Conservation (phyloP, 2,113 vertebrate genomes). For the Heterotis niloticus region DNA sequence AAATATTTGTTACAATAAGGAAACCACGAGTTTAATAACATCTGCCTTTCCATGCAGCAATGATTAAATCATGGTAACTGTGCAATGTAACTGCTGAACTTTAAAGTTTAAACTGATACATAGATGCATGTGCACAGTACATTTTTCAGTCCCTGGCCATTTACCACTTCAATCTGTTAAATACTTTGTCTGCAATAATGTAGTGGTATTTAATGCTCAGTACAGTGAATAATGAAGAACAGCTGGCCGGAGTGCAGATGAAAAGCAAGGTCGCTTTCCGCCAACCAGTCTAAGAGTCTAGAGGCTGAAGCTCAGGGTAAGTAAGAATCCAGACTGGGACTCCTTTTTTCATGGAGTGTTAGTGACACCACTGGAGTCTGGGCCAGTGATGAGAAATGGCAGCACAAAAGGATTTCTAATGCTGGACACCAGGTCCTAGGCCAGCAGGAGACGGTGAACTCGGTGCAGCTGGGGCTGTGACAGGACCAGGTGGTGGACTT, state of each 20-base stretch:
- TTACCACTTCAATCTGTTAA: background rate
- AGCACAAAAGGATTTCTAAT: background rate
- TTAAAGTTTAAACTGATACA: background rate
- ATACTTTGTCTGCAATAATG: background rate
- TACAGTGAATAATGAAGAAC: background rate
- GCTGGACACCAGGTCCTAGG: conserved; percentile 36
- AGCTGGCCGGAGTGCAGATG: background rate
- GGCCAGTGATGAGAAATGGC: background rate
- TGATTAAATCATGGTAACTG: background rate
- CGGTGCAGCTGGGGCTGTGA: conserved; percentile 76
- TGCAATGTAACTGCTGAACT: background rate
- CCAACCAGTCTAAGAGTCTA: conserved; percentile 1
- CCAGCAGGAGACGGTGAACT: conserved; percentile 75
- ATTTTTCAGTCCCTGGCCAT: background rate
- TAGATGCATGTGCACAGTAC: background rate
- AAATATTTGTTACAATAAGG: conserved; percentile 8
- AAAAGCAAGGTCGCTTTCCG: background rate
- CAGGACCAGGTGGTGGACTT: conserved; percentile 75
- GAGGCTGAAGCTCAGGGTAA: background rate
- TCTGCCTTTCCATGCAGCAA: no score
- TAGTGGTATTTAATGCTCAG: background rate
- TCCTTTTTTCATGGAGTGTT: no score
- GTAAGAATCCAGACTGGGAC: background rate
- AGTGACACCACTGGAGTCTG: background rate
- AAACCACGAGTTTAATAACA: no score